Conservation (phyloP, 2,797 vertebrate genomes). For the Dryobates pubescens region DNA sequence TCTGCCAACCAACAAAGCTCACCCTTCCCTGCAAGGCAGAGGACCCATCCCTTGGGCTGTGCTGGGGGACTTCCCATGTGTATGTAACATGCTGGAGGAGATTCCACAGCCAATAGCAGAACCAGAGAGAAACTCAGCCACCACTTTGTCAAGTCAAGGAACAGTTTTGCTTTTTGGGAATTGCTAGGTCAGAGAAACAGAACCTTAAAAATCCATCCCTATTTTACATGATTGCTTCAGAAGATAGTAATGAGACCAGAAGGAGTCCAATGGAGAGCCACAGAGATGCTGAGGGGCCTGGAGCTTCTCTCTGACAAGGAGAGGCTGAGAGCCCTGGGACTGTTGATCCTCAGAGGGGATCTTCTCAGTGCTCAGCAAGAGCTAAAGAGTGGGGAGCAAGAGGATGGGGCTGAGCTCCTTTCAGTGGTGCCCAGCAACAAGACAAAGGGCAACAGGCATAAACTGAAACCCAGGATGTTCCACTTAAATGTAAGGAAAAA, state of each 20-base stretch:
- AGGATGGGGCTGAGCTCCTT: no score
- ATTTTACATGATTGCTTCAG: neutral
- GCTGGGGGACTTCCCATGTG: neutral
- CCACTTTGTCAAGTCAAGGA: neutral
- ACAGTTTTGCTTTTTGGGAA: neutral
- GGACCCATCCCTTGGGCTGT: fast-evolving
- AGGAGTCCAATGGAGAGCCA: no score
- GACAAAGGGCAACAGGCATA: no score
- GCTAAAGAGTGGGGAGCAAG: no score
- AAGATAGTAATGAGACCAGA: neutral
- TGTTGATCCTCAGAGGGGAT: no score
- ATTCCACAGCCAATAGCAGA: fast-evolving
- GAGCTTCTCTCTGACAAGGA: no score
- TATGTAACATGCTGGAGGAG: neutral
- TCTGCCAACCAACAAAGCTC: neutral
- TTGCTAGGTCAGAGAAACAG: neutral
- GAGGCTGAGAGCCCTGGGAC: no score
- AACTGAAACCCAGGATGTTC: no score
- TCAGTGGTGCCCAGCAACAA: no score
- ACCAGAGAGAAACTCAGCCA: neutral
- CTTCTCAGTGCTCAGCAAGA: no score
- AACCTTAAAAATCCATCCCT: neutral
- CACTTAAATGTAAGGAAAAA: no score
- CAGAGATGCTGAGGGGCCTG: no score
- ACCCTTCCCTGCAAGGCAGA: neutral